Base-by-base conservation (phyloP, 2,113 vertebrate species). In the Delphinus delphis region DNA sequence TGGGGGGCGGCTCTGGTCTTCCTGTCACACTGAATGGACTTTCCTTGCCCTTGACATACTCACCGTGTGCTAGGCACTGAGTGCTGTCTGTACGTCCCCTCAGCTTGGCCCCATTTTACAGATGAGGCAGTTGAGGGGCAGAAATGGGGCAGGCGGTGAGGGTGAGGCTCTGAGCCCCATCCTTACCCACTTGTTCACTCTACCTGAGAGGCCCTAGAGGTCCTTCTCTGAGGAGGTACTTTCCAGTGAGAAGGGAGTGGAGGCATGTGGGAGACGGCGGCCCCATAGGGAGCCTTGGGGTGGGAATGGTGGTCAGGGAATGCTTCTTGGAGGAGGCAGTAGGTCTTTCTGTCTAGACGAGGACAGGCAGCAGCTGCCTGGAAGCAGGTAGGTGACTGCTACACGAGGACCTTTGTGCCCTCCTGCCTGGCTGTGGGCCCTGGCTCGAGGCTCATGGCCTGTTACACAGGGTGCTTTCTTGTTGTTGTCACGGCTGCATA, bases 11-110 rank as follows among this genome's bases (percentile, higher is more conserved):
- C 70, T 62, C 70, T 77, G 85, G 53, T n/a, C 67, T 76, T 80
- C 84, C 63, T 68, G 10, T 5, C 9, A 5, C 77, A 28, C 12
- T 8, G 38, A 36, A 31, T 26, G 76, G 76, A 14, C 41, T 38
- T 74, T 3, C 25, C 26, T 1, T 11, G 53, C 44, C 83, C 44
- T 88, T 17, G 63, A 25, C 4, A 1, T 8, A 10, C 38, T 88
- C 5, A 0, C 14, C 0, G 0, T 10, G 17, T 38, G 28, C 65
- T 38, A 53, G 83, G 38, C 5, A 3, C 44, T 28, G 8, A 41
- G 76, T 53, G 4, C 53, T 60, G 44, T 14, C 20, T 33, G 15
- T 12, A 11, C 0, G 7, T 87, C 76, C 41, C 15, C 41, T 62
- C 8, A 41, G 82, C 47, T 20, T 0, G 1, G 50, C n/a, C 14